These are phyloP conservation scores for Struthio camelus DNA, from an alignment of 2,113 vertebrate genomes.

Conservation along the genomic window DNA sequence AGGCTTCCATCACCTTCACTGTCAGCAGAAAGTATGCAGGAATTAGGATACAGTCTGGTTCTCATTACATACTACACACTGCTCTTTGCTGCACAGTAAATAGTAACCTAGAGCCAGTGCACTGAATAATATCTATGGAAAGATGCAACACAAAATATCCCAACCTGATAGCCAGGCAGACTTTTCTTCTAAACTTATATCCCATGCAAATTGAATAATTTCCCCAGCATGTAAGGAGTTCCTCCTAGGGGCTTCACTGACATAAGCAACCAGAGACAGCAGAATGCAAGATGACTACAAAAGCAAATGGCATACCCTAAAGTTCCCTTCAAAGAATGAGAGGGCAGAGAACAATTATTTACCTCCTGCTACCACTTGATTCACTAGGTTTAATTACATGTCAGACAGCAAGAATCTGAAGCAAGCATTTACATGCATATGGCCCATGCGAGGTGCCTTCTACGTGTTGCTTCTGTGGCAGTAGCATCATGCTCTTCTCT, in stretches of 20 bases:
- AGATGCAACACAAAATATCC: neutral
- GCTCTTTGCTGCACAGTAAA: neutral
- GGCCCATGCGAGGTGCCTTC: fast-evolving
- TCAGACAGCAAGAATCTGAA: neutral
- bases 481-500: neutral
- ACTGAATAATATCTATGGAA: fast-evolving
- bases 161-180: neutral
- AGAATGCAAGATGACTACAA: fast-evolving
- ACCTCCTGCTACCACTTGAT: neutral
- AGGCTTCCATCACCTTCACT: neutral
- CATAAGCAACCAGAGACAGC: fast-evolving
- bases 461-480: neutral
- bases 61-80: neutral
- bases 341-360: neutral
- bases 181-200: neutral
- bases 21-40: neutral
- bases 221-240: fast-evolving
- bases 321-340: fast-evolving
- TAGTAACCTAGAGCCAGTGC: neutral
- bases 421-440: neutral
- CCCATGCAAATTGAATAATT: fast-evolving
- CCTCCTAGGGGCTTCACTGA: neutral
- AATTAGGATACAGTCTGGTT: neutral
- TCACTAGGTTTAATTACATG: neutral
- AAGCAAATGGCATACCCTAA: neutral